Evolutionary conservation across 1,140 invertebrate genomes (phyloP).

Genomic region (Hycleus cichorii): DNA sequence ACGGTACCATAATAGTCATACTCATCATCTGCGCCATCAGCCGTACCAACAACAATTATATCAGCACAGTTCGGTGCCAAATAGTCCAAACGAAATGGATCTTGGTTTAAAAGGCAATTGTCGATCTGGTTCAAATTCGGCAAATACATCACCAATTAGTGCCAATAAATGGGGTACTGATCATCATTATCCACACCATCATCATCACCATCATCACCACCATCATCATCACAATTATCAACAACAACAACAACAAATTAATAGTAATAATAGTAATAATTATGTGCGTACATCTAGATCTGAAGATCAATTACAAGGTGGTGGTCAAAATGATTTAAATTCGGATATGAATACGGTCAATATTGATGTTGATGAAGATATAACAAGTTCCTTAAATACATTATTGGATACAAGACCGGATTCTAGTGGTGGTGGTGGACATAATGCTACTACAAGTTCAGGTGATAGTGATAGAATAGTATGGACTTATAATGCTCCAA

Average conservation of each 20-base stretch:
- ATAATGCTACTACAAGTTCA: not conserved
- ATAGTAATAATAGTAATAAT: slow-evolving; percentile 34
- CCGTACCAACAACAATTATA: slow-evolving; percentile 4
- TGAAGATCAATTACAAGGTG: slow-evolving; percentile 75
- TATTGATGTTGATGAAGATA: slow-evolving; percentile 87
- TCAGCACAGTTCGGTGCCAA: slow-evolving; percentile 69
- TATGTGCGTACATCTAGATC: slow-evolving; percentile 73
- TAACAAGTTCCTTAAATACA: slow-evolving; percentile 86
- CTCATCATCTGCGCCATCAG: slow-evolving; percentile 44
- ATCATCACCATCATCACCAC: not conserved
- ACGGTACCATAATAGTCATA: slow-evolving; percentile 45
- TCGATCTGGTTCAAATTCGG: slow-evolving; percentile 47
- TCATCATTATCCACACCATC: not conserved
- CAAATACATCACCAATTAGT: slow-evolving; percentile 47
- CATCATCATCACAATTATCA: not conserved
- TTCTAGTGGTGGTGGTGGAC: slow-evolving; percentile 7
- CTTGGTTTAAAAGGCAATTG: slow-evolving; percentile 42
- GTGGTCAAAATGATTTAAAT: slow-evolving; percentile 57
- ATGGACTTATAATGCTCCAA: slow-evolving; percentile 85
- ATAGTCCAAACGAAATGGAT: slow-evolving; percentile 64
- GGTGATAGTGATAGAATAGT: slow-evolving; percentile 60
- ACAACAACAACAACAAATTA: slow-evolving; percentile 22
- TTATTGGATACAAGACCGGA: slow-evolving; percentile 75
- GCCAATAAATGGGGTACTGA: slow-evolving; percentile 41
- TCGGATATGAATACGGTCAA: slow-evolving; percentile 64